Conservation (phyloP, 2,888 invertebrate species). For the Eumerus sabulonum region DNA sequence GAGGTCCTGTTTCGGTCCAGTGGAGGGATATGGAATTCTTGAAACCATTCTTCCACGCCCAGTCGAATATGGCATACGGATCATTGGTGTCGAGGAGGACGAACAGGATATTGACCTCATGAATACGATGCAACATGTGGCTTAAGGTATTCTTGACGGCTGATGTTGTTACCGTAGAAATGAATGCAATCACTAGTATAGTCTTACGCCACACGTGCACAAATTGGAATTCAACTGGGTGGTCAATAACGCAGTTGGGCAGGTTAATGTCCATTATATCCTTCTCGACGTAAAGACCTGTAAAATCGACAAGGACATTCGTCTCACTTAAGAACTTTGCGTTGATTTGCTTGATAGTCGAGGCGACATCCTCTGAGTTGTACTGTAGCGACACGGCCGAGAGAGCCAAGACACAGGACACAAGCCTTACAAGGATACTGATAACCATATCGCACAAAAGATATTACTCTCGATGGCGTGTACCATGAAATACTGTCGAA, state of each 20-base stretch:
- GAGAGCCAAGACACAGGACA: not conserved
- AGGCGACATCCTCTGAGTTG: not conserved
- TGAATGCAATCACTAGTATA: conserved; percentile 5
- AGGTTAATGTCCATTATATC: not conserved
- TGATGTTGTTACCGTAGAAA: not conserved
- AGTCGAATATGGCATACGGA: conserved; percentile 1
- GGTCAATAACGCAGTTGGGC: not conserved
- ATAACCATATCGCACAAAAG: too few species aligned
- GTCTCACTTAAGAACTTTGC: conserved; percentile 1
- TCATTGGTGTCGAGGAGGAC: not conserved
- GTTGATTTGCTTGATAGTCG: conserved; percentile 10
- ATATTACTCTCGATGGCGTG: too few species aligned
- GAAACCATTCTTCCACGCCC: conserved; percentile 31
- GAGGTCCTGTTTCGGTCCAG: not conserved
- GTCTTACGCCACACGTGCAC: conserved; percentile 9
- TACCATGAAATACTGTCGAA: too few species aligned
- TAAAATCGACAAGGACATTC: conserved; percentile 16
- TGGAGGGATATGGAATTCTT: conserved; percentile 7
- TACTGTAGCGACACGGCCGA: not conserved
- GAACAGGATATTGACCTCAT: conserved; percentile 21
- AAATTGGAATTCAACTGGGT: conserved; percentile 2
- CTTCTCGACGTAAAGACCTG: not conserved
- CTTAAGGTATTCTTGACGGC: not conserved
- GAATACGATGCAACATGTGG: conserved; percentile 9
- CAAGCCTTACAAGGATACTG: too few species aligned